phyloP scores from a whole-genome alignment of 2,888 invertebrate species.

The Ophonus ardosiacus region DNA sequence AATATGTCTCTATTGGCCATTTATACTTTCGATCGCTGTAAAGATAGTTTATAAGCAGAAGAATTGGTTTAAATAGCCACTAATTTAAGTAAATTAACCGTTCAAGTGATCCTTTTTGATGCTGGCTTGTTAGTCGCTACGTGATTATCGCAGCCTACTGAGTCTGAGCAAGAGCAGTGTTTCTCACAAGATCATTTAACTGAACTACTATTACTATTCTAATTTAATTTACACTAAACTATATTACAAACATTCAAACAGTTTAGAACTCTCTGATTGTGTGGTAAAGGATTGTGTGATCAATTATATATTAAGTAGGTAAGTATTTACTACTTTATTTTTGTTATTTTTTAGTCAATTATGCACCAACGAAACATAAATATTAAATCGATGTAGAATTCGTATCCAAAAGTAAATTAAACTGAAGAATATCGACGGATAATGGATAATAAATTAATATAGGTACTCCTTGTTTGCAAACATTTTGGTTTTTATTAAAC shows the following conservation, averaged over 20 bases:
- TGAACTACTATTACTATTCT: neutral
- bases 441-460: no score
- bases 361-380: no score
- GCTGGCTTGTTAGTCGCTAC: slow-evolving; percentile 60
- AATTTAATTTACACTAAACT: slow-evolving; percentile 2
- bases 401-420: neutral
- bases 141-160: slow-evolving; percentile 58
- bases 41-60: slow-evolving; percentile 47
- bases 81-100: slow-evolving; percentile 61
- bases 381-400: no score
- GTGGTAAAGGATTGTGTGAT: neutral
- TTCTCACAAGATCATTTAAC: neutral
- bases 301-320: neutral
- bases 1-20: slow-evolving; percentile 28
- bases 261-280: neutral
- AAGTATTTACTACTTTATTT: neutral
- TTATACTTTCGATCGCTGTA: slow-evolving; percentile 29
- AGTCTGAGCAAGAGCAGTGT: slow-evolving; percentile 9
- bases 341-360: neutral
- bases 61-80: slow-evolving; percentile 55
- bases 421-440: no score
- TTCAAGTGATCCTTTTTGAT: slow-evolving; percentile 62
- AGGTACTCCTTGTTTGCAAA: no score
- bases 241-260: neutral
- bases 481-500: no score